phyloP scores from a whole-genome alignment of 2,888 invertebrate genomes.

The Archips crataeganus region DNA sequence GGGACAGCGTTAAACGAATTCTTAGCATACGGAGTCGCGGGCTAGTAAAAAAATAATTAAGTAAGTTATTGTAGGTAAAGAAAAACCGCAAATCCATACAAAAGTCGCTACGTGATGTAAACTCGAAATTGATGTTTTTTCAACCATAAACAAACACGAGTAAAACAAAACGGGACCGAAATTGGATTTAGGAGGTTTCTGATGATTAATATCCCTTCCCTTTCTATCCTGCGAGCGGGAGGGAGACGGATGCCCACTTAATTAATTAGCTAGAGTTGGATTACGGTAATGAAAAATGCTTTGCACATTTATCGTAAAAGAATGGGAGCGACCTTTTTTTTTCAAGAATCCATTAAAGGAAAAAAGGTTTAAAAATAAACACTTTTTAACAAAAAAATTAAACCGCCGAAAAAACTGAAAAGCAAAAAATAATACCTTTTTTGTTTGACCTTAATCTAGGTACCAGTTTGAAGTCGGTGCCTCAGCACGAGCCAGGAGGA shows the following conservation, averaged over 20 bases:
- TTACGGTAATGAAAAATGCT: conserved; percentile 21
- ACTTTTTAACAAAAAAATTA: too few relatives aligned
- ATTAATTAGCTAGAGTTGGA: conserved; percentile 27
- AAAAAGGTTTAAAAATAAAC: background rate
- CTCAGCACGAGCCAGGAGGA: too few relatives aligned
- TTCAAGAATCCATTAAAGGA: background rate
- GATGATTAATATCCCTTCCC: conserved; percentile 15
- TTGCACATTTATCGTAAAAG: background rate
- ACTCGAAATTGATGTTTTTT: background rate
- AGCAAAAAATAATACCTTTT: too few relatives aligned
- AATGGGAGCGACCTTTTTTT: background rate
- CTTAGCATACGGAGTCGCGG: too few relatives aligned
- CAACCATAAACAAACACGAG: conserved; percentile 4
- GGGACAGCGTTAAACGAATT: too few relatives aligned
- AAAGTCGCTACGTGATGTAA: background rate
- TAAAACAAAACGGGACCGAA: conserved; percentile 13
- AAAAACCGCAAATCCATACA: background rate
- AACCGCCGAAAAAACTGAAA: too few relatives aligned
- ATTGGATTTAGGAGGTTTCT: conserved; percentile 13
- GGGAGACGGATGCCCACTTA: conserved; percentile 10
- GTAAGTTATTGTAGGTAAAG: too few relatives aligned
- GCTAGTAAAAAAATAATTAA: background rate
- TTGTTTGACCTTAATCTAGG: too few relatives aligned
- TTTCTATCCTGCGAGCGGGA: conserved; percentile 9
- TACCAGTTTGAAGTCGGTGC: too few relatives aligned